These are phyloP conservation scores for Lasiurus cinereus DNA, from an alignment of 2,113 vertebrate species.

Conservation along the genomic window DNA sequence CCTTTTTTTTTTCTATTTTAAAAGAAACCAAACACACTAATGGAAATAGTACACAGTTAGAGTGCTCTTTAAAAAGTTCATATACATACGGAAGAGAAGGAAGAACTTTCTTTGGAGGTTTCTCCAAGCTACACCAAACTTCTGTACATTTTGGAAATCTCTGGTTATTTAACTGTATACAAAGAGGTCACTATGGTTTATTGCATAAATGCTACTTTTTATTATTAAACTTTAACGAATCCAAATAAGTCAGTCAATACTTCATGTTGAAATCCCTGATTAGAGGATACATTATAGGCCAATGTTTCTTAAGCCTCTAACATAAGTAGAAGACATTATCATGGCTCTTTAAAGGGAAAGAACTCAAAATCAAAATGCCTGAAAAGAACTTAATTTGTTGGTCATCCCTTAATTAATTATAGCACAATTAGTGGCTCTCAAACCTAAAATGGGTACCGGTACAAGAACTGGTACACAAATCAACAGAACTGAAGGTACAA, in stretches of 20 bases:
- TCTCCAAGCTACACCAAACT: neutral
- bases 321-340: neutral
- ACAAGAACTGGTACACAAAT: neutral
- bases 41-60: neutral
- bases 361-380: conserved; percentile 17
- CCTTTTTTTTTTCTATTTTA: neutral
- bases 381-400: neutral
- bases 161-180: conserved; percentile 12
- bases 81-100: neutral
- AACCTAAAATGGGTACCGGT: neutral
- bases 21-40: conserved; percentile 12
- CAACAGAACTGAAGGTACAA: neutral
- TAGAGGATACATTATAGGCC: neutral
- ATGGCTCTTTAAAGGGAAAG: conserved; percentile 14
- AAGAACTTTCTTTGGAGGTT: neutral
- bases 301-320: conserved; percentile 33
- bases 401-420: neutral
- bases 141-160: neutral
- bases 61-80: neutral
- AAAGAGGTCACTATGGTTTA: conserved; percentile 23
- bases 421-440: neutral
- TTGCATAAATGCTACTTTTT: conserved; percentile 59
- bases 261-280: neutral
- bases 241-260: conserved; percentile 30
- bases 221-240: conserved; percentile 1